Base-by-base conservation (phyloP, 2,797 vertebrate genomes). In the Coilia nasus region DNA sequence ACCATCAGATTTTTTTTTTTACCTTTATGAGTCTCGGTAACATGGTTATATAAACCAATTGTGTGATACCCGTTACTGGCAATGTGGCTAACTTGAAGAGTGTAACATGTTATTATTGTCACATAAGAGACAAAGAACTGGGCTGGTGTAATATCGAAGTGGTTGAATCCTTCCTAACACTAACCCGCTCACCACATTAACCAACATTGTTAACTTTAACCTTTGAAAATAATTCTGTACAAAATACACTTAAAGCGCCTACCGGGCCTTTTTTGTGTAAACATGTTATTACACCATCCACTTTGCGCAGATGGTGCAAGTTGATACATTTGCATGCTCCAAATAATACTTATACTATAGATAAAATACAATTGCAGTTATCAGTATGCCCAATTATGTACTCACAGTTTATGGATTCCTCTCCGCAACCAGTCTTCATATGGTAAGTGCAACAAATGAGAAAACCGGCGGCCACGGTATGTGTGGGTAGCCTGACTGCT, bases 71-170 rank as follows among this genome's bases (percentile, higher is more conserved):
- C 6, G 31, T 15, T 31, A 21, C 19, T n/a, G n/a, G 6, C 19
- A 44, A 28, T 35, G 23, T 35, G 4, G 28, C 82, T 50, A n/a
- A 81, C 56, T 83, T 83, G 14, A 19, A 78, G 5, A 78, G 31
- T 19, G 71, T 41, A 78, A 41, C 35, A 44, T 78, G 71, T 44
- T 41, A 78, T 78, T 35, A 41, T 85, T 81, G 28, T 19, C 47
- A 54, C 67, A 75, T 87, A 82, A 56, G 85, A 86, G 84, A 86
- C 88, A 84, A 85, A 85, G 71, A 28, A 78, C 71, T 31, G 14
- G 56, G 59, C 83, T 31, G n/a, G 83, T 28, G 44, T n/a, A 44
- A 7, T 10, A 75, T 41, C 31, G 17, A 78, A 19, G 71, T 19
- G 71, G 35, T 9, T 41, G 31, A 17, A 44, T 31, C 31, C 31